A percentile compares a stretch with the other conserved stretches of the same genome.
These are phyloP conservation scores for Holothuria glaberrima DNA, from an alignment of 35 echinoderm and acorn worm genomes.

Conservation along the genomic window DNA sequence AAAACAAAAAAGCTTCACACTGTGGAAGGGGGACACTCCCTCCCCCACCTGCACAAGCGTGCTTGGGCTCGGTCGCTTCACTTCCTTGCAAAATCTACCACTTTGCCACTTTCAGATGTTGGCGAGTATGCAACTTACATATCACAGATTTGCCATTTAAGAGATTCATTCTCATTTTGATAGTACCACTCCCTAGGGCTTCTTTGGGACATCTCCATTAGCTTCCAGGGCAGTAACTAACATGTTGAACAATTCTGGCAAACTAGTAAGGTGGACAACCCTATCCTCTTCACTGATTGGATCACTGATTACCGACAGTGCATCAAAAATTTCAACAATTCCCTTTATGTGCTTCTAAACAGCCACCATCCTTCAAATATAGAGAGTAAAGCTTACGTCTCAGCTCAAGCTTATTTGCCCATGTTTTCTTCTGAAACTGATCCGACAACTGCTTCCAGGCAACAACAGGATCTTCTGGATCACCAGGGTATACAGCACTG, in stretches of 20 bases:
- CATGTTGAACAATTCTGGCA: slow-evolving; percentile 29
- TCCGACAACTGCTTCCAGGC: background rate
- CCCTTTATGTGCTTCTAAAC: background rate
- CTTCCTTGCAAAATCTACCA: too few relatives aligned
- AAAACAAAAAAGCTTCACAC: too few relatives aligned
- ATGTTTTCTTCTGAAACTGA: background rate
- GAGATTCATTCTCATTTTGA: slow-evolving; percentile 1
- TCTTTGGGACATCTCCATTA: background rate
- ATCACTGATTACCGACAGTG: background rate
- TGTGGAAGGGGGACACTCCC: too few relatives aligned
- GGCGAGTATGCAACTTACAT: too few relatives aligned
- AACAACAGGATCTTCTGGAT: background rate
- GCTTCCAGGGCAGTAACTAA: slow-evolving; percentile 8
- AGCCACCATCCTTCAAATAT: slow-evolving; percentile 8
- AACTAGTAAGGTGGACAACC: slow-evolving; percentile 25
- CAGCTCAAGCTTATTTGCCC: background rate
- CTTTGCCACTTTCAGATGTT: too few relatives aligned
- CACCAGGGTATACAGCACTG: background rate
- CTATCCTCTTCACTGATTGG: slow-evolving; percentile 36
- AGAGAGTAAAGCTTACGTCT: background rate
- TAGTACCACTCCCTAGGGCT: background rate
- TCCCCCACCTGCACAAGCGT: too few relatives aligned
- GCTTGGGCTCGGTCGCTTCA: too few relatives aligned
- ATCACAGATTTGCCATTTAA: background rate
- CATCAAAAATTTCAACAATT: background rate